Conservation (phyloP, 2,113 vertebrate genomes). For the Gyps fulvus region DNA sequence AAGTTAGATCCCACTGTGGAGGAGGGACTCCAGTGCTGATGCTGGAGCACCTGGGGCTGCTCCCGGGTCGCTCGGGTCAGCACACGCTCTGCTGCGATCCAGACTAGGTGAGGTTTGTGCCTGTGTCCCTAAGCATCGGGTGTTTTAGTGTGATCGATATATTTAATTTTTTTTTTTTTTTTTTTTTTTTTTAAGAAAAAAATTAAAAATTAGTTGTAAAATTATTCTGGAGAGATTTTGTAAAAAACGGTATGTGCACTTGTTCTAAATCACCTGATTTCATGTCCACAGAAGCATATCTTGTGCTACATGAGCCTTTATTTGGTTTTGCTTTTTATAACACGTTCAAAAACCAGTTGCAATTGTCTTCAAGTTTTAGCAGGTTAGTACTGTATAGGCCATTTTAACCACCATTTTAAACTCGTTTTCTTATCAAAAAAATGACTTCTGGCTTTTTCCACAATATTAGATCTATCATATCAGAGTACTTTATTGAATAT, state of each 20-base stretch:
- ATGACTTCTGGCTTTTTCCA: slow-evolving; percentile 47
- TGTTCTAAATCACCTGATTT: not conserved
- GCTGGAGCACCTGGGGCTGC: not conserved
- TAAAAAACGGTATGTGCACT: rapidly evolving
- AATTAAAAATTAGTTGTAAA: not conserved
- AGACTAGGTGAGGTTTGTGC: not conserved
- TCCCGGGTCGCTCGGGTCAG: not conserved
- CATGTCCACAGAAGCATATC: not conserved
- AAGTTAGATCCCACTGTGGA: not conserved
- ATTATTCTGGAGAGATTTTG: not conserved
- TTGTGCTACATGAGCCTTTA: not conserved
- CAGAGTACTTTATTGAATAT: slow-evolving; percentile 88
- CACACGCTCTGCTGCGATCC: not conserved
- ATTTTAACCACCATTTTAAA: not conserved
- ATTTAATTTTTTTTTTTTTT: too few relatives aligned
- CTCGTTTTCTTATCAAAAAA: not conserved
- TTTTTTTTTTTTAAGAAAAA: too few relatives aligned
- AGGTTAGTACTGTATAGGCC: not conserved
- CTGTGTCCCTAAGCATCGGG: not conserved
- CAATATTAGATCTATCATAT: slow-evolving; percentile 85
- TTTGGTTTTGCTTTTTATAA: not conserved
- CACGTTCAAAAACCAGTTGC: not conserved
- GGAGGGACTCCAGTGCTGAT: not conserved
- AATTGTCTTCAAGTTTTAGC: not conserved
- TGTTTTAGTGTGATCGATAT: not conserved